These are phyloP conservation scores for Stigmatopora nigra DNA, from an alignment of 2,113 vertebrate genomes.

Conservation along the genomic window DNA sequence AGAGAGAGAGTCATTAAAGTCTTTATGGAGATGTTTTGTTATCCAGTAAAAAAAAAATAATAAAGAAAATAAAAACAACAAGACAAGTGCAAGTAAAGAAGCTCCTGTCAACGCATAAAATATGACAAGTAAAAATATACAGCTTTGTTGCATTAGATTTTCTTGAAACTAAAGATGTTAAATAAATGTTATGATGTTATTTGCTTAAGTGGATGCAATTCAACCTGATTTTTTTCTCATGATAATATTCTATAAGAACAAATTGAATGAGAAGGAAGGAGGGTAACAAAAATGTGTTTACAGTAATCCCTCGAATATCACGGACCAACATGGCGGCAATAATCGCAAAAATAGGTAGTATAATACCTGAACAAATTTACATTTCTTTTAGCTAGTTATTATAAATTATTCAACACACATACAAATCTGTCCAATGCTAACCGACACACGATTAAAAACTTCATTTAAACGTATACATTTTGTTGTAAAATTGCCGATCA, in stretches of 20 bases:
- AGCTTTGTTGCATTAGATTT: neutral
- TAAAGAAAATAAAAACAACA: too few relatives aligned
- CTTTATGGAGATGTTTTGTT: neutral
- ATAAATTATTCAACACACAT: neutral
- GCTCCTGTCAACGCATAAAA: neutral
- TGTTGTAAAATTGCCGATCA: too few relatives aligned
- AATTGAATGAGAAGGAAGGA: too few relatives aligned
- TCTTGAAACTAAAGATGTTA: neutral
- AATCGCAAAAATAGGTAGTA: too few relatives aligned
- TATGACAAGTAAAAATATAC: neutral
- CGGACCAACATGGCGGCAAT: too few relatives aligned
- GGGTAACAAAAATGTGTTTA: too few relatives aligned
- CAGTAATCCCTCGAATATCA: too few relatives aligned
- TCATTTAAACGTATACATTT: too few relatives aligned
- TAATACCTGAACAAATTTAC: too few relatives aligned
- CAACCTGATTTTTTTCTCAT: neutral
- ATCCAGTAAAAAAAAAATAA: neutral
- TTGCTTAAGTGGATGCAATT: neutral
- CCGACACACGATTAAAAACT: too few relatives aligned
- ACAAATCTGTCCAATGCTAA: too few relatives aligned
- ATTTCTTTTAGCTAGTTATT: too few relatives aligned
- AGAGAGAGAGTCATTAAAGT: constrained; percentile 1
- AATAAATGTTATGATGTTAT: neutral
- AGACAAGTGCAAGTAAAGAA: neutral
- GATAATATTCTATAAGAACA: neutral